phyloP scores from a whole-genome alignment of 1,140 invertebrate species.

The Stegodyphus dumicola region DNA sequence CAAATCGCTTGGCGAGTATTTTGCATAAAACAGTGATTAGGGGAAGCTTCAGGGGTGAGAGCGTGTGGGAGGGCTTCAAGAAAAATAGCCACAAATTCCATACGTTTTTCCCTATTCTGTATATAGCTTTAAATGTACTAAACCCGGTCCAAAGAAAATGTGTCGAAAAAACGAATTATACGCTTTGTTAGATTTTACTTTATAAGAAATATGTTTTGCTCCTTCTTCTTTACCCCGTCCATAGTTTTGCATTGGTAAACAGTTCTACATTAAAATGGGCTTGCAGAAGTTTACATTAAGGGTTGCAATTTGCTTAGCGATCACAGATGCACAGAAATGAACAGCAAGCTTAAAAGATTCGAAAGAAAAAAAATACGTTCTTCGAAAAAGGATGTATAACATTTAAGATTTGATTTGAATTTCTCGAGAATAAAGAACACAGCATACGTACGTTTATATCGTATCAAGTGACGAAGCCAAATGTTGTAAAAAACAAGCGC shows the following conservation, averaged over 20 bases:
- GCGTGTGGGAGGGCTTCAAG: slow-evolving; percentile 4
- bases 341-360: neutral
- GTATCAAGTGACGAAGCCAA: no score
- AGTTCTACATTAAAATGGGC: slow-evolving; percentile 32
- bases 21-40: slow-evolving; percentile 59
- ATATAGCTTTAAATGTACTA: slow-evolving; percentile 45
- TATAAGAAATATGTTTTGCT: slow-evolving; percentile 14
- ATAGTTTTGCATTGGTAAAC: slow-evolving; percentile 31
- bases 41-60: slow-evolving; percentile 12
- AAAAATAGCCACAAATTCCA: slow-evolving; percentile 48
- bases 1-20: slow-evolving; percentile 55
- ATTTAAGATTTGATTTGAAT: no score
- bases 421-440: no score
- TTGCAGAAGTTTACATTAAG: slow-evolving; percentile 17
- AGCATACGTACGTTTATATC: no score
- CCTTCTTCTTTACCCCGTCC: neutral
- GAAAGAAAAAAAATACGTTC: no score
- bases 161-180: slow-evolving; percentile 33
- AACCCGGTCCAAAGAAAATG: slow-evolving; percentile 22
- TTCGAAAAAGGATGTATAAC: no score
- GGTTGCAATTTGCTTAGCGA: neutral
- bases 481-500: no score
- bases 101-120: slow-evolving; percentile 28
- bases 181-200: slow-evolving; percentile 39
- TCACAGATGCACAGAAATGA: neutral